Conservation (phyloP, 2,888 invertebrate species). For the Epinotia demarniana region DNA sequence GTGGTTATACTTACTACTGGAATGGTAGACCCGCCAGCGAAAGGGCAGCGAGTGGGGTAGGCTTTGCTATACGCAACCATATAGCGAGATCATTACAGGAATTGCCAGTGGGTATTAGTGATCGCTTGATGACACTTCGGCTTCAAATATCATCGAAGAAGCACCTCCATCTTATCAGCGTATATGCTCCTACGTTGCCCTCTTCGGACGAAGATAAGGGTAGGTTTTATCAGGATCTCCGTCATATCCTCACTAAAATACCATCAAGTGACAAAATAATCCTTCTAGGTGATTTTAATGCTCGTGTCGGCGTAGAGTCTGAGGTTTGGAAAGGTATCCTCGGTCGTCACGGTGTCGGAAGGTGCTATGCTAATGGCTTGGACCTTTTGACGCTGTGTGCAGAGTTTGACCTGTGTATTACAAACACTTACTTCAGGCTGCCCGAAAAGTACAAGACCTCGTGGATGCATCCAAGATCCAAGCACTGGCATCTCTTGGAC, state of each 20-base stretch:
- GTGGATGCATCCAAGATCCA: too few relatives aligned
- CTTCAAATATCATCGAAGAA: background rate
- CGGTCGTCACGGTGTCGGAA: conserved; percentile 47
- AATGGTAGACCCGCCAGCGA: conserved; percentile 9
- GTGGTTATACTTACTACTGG: conserved; percentile 41
- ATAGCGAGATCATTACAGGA: background rate
- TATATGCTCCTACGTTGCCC: background rate
- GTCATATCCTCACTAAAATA: background rate
- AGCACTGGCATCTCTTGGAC: too few relatives aligned
- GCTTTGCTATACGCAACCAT: background rate
- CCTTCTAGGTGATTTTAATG: conserved; percentile 25
- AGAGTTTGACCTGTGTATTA: too few relatives aligned
- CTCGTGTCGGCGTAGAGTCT: conserved; percentile 38
- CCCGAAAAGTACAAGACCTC: too few relatives aligned
- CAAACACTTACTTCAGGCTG: too few relatives aligned
- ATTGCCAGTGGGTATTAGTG: too few relatives aligned
- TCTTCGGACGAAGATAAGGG: background rate
- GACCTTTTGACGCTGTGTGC: too few relatives aligned
- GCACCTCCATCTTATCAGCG: background rate
- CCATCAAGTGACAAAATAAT: background rate
- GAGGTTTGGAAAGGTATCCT: conserved; percentile 44
- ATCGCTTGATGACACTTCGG: conserved; percentile 6
- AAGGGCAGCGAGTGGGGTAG: background rate
- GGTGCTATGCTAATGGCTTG: conserved; percentile 46
- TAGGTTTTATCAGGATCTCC: conserved; percentile 1